Percentiles rank a stretch among this genome's conserved stretches.
These are phyloP conservation scores for Ophiodon elongatus DNA, from an alignment of 2,113 vertebrate genomes.

Conservation along the genomic window DNA sequence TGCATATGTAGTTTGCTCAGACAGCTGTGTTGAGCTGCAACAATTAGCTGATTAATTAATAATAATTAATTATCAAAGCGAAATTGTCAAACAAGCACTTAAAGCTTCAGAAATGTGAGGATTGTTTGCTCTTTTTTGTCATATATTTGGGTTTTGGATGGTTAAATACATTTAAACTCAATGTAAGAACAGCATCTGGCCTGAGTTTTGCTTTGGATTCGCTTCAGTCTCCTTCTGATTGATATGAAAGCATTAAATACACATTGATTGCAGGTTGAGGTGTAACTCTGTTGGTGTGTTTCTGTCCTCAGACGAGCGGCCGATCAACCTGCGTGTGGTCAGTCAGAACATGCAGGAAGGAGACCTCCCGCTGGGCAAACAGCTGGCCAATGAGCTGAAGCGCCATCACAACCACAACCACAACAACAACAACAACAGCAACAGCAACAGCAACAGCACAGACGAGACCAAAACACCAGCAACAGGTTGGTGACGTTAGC, in stretches of 20 bases:
- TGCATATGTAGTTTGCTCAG: no score
- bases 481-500: constrained; percentile 71
- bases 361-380: constrained; percentile 85
- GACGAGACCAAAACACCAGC: constrained; percentile 87
- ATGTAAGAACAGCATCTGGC: no score
- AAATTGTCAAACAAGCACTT: no score
- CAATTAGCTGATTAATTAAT: no score
- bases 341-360: constrained; percentile 81
- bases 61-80: no score
- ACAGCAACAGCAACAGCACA: constrained; percentile 68
- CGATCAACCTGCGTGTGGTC: constrained; percentile 90
- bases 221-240: background rate
- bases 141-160: no score
- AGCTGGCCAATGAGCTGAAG: constrained; percentile 90
- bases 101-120: no score
- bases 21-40: no score
- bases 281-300: background rate
- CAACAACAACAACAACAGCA: constrained; percentile 74
- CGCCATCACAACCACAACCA: constrained; percentile 84
- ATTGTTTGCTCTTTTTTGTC: no score
- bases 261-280: no score
- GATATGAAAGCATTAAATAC: no score
- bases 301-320: constrained; percentile 86
- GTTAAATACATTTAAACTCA: background rate
- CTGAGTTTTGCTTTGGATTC: no score